Evolutionary conservation across 2,113 vertebrate genomes (phyloP), one percentile per base, ranked within the genome.

Genomic region (Perca flavescens): DNA sequence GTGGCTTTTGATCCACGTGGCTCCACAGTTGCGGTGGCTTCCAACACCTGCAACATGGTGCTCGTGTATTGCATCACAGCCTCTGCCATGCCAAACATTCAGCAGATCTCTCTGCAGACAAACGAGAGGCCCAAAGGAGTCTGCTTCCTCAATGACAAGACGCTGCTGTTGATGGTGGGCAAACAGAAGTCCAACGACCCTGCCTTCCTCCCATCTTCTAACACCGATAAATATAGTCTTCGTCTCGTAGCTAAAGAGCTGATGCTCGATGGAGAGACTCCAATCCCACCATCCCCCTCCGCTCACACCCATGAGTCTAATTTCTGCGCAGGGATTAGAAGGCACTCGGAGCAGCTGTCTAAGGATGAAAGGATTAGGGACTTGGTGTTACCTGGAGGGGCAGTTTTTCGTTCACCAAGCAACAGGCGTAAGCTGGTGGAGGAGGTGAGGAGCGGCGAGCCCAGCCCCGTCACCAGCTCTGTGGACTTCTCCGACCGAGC

Each of bases 51-150:
- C 73, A 97, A 96, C 21, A 71, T 95, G 89, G 95, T 99, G 85
- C 95, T 99, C 11, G 95, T 98, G 67, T 99, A 98, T 90, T 96
- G 96, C 3, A 93, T 99, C 82, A 95, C 93, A 14, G 91, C 95
- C 0, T 96, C 96, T 0, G 94, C 82, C 54, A 95, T 97, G 91
- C 96, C 96, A n/a, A 97, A 97, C 76, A 95, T 96, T 65, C 97
- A 98, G 86, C 96, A 97, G 83, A 96, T 99, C 88, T 96, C 96
- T 1, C 93, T 99, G 43, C 96, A 97, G 89, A 94, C 94, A 25
- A 96, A 92, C 0, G 98, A 99, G 82, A 95, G 96, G 57, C 98
- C 98, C 1, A 99, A 99, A 91, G 98, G 98, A 1, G 71, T 99
- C 2, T 97, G 97, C 84, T 99, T 99, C 89, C 93, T 99, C 83